Percentiles rank a stretch among this genome's conserved stretches.
phyloP scores from a whole-genome alignment of 2,888 invertebrate genomes.

The Gandaritis pyraliata region DNA sequence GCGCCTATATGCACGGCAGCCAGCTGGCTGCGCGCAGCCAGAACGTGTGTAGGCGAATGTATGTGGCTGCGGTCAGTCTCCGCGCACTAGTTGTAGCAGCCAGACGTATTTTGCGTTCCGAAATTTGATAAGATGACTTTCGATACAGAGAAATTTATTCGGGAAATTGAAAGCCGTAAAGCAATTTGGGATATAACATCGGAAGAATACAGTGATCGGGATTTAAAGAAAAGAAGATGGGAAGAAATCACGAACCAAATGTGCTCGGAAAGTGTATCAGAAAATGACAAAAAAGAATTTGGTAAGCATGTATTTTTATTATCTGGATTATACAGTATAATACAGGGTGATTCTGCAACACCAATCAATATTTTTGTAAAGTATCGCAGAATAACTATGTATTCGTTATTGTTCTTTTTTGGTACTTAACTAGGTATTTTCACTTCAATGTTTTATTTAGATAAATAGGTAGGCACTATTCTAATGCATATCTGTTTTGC shows the following conservation, averaged over 20 bases:
- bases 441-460: slow-evolving; percentile 40
- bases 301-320: slow-evolving; percentile 45
- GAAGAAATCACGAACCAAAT: slow-evolving; percentile 44
- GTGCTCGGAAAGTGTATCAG: slow-evolving; percentile 41
- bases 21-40: slow-evolving; percentile 39
- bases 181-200: slow-evolving; percentile 43
- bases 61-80: slow-evolving; percentile 41
- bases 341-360: slow-evolving; percentile 36
- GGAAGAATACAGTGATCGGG: slow-evolving; percentile 41
- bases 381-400: slow-evolving; percentile 38
- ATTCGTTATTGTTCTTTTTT: slow-evolving; percentile 36
- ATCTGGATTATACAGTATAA: slow-evolving; percentile 38
- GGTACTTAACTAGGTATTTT: slow-evolving; percentile 38
- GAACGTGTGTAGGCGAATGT: slow-evolving; percentile 40
- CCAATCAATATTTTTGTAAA: slow-evolving; percentile 42
- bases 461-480: slow-evolving; percentile 41
- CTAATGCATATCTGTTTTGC: slow-evolving; percentile 27
- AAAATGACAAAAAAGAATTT: slow-evolving; percentile 43
- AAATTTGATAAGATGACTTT: slow-evolving; percentile 36
- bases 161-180: slow-evolving; percentile 43
- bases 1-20: slow-evolving; percentile 43
- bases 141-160: slow-evolving; percentile 45
- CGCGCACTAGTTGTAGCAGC: slow-evolving; percentile 31
- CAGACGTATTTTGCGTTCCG: slow-evolving; percentile 5
- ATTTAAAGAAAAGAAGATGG: slow-evolving; percentile 43